phyloP scores from a whole-genome alignment of 2,113 vertebrate genomes.

The Dasyurus viverrinus region DNA sequence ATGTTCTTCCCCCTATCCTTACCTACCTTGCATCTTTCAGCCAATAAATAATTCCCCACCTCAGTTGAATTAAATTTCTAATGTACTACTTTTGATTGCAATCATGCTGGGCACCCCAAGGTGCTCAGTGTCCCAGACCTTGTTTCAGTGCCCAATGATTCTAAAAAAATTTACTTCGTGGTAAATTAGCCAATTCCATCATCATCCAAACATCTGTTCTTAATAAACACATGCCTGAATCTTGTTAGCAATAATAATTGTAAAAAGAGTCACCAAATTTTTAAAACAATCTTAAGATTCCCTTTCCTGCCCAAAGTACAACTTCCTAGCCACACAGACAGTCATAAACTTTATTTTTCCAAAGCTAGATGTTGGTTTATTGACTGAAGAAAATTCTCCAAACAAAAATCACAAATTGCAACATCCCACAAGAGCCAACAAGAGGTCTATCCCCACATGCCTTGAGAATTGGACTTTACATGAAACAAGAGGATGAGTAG shows the following conservation, averaged over 20 bases:
- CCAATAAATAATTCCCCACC: not conserved
- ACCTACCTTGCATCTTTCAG: not conserved
- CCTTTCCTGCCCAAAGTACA: conserved; percentile 40
- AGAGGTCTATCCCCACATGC: conserved; percentile 20
- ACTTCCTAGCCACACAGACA: conserved; percentile 55
- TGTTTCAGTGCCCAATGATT: not conserved
- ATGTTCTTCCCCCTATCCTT: not conserved
- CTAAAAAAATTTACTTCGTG: conserved; percentile 45
- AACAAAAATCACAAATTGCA: conserved; percentile 12
- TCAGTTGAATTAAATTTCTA: conserved; percentile 33
- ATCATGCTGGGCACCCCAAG: conserved; percentile 42
- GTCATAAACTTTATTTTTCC: conserved; percentile 36
- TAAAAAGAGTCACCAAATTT: conserved; percentile 14
- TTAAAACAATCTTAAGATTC: conserved; percentile 32
- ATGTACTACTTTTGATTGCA: conserved; percentile 53
- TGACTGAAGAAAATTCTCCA: conserved; percentile 24
- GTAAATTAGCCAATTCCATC: conserved; percentile 45
- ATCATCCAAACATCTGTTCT: conserved; percentile 48
- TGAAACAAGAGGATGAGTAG: not conserved
- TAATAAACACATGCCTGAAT: conserved; percentile 40
- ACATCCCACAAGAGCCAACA: not conserved
- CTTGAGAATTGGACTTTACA: not conserved
- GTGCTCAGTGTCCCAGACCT: conserved; percentile 25
- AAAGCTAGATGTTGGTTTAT: conserved; percentile 40
- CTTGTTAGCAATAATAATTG: not conserved